These are phyloP conservation scores for Orussus abietinus DNA, from an alignment of 1,140 invertebrate genomes.

Conservation along the genomic window DNA sequence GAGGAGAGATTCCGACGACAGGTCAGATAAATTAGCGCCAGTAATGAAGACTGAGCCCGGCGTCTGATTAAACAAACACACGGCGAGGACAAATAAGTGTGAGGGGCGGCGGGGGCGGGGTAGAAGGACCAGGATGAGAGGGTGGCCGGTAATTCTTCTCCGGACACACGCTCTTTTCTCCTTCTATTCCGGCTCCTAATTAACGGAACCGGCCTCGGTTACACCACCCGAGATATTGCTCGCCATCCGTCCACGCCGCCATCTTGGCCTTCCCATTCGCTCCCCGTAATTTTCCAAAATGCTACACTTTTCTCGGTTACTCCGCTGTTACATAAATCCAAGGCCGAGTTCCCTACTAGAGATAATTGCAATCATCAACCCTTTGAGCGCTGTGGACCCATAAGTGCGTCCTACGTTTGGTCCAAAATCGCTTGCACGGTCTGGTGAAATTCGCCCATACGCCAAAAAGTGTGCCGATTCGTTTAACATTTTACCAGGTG, in stretches of 20 bases:
- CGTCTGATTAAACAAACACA: constrained; percentile 50
- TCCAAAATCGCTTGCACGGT: no score
- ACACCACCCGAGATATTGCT: constrained; percentile 19
- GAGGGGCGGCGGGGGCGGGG: no score
- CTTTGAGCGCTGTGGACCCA: no score
- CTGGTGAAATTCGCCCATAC: no score
- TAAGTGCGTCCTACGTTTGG: no score
- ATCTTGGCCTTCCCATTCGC: background rate
- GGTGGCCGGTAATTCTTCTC: constrained; percentile 12
- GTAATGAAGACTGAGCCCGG: constrained; percentile 47
- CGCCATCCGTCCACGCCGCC: background rate
- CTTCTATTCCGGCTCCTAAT: constrained; percentile 33
- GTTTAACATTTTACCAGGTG: no score
- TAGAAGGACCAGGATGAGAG: background rate
- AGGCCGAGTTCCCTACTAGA: no score
- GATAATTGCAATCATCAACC: no score
- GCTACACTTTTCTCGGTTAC: constrained; percentile 2
- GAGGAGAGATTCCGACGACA: constrained; percentile 35
- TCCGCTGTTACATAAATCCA: no score
- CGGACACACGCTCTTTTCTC: constrained; percentile 13
- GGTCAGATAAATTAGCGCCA: constrained; percentile 43
- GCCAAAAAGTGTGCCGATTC: no score
- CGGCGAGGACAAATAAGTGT: background rate
- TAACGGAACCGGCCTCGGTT: constrained; percentile 29
- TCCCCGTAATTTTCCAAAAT: background rate